Evolutionary conservation across 2,797 vertebrate genomes (phyloP), one percentile per base, ranked within the genome.

Genomic region (Micromesistius poutassou): DNA sequence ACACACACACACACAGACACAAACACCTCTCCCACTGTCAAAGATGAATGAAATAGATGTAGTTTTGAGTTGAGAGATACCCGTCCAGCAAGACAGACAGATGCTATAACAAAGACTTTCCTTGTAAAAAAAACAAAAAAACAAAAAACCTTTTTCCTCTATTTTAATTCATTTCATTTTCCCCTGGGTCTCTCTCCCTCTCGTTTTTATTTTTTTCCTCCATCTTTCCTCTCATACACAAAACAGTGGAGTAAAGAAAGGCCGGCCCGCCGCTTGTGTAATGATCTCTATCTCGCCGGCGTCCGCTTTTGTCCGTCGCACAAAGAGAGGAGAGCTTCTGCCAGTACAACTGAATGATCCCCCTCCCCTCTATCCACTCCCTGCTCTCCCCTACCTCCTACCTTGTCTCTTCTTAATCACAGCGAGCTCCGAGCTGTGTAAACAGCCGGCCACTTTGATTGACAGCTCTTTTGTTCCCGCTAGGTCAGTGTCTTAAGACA

Each of bases 361-460:
- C 46, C 33, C 55, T 35, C 30, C 77, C 42, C n/a, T 7, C 19
- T 5, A 1, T 55, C 66, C 35, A 40, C 74, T 30, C 76, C 33
- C 77, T 13, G 75, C 77, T 73, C 72, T 8, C 73, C 28, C 79
- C 73, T n/a, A n/a, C 80, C 31, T 31, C 42, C 74, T 38, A 71
- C 42, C 76, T 22, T 77, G 78, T 74, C 72, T 12, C 73, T 55
- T 78, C 62, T 85, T 82, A 73, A 83, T 85, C 87, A 72, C 30
- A 73, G 77, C 42, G n/a, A 6, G 81, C 84, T 78, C 88, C 87
- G 82, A 84, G 82, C 85, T 86, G 80, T 92, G 91, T 91, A 90
- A 91, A 91, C 90, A 87, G 73, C 80, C 33, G 31, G 8, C 71
- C 76, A 82, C 82, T 88, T 85, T 89, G 87, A 90, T 90, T 87